Evolutionary conservation across 2,888 invertebrate species (phyloP).

Genomic region (Polia nebulosa): DNA sequence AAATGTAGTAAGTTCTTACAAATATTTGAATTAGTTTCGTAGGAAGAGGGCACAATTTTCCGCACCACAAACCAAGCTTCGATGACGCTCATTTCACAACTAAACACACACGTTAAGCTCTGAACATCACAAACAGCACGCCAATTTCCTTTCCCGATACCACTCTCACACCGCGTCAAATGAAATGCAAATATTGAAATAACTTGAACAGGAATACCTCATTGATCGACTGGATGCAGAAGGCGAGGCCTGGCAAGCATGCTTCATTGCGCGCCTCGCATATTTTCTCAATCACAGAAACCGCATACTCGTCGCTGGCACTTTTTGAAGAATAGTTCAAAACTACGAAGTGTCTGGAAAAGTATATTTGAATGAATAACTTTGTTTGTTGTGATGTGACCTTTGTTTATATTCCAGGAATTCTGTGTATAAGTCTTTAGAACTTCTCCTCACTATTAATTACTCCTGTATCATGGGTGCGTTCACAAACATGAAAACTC

Average conservation of each 20-base stretch:
- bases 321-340: constrained; percentile 66
- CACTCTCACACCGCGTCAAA: constrained; percentile 21
- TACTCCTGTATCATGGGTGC: no score
- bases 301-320: constrained; percentile 68
- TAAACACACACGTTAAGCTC: background rate
- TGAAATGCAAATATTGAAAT: constrained; percentile 63
- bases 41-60: background rate
- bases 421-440: no score
- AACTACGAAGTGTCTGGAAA: constrained; percentile 55
- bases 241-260: constrained; percentile 70
- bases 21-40: no score
- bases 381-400: background rate
- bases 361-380: background rate
- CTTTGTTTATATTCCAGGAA: background rate
- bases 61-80: background rate
- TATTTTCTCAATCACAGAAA: constrained; percentile 70
- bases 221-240: constrained; percentile 62
- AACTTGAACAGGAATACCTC: constrained; percentile 64
- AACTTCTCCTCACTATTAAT: no score
- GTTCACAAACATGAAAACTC: no score
- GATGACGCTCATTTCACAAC: background rate
- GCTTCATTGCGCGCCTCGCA: constrained; percentile 72
- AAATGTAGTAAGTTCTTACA: no score
- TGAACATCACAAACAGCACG: constrained; percentile 6
- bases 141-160: constrained; percentile 16